These are phyloP conservation scores for Leptothorax acervorum DNA, from an alignment of 2,888 invertebrate genomes.

Conservation along the genomic window DNA sequence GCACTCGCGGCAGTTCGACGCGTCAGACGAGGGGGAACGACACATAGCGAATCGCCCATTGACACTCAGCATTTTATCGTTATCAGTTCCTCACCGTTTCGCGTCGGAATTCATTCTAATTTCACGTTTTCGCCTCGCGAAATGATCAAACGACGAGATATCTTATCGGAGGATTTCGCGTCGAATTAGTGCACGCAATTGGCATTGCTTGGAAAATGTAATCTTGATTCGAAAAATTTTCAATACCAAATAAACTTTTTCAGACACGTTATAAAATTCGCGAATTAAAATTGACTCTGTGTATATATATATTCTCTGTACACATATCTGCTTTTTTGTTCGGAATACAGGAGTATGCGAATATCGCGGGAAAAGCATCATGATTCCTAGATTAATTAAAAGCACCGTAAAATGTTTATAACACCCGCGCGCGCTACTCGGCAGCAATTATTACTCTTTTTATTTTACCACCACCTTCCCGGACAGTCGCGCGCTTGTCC, in stretches of 20 bases:
- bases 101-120: conserved; percentile 42
- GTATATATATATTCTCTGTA: not conserved
- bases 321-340: not conserved
- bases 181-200: not conserved
- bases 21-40: conserved; percentile 64
- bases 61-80: conserved; percentile 67
- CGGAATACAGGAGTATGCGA: not conserved
- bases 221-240: not conserved
- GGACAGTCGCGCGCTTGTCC: conserved; percentile 58
- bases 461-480: conserved; percentile 52
- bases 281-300: not conserved
- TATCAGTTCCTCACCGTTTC: conserved; percentile 52
- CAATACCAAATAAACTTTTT: not conserved
- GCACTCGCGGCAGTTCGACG: conserved; percentile 74
- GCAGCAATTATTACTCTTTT: conserved; percentile 67
- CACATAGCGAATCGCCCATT: conserved; percentile 65
- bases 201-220: not conserved
- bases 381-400: conserved; percentile 73
- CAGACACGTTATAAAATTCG: not conserved
- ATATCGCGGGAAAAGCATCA: conserved; percentile 8
- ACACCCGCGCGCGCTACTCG: conserved; percentile 53
- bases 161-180: not conserved
- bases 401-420: conserved; percentile 72
- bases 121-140: conserved; percentile 24
- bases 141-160: conserved; percentile 21